These are phyloP conservation scores for Hesperophylax magnus DNA, from an alignment of 1,140 invertebrate species.

Conservation along the genomic window DNA sequence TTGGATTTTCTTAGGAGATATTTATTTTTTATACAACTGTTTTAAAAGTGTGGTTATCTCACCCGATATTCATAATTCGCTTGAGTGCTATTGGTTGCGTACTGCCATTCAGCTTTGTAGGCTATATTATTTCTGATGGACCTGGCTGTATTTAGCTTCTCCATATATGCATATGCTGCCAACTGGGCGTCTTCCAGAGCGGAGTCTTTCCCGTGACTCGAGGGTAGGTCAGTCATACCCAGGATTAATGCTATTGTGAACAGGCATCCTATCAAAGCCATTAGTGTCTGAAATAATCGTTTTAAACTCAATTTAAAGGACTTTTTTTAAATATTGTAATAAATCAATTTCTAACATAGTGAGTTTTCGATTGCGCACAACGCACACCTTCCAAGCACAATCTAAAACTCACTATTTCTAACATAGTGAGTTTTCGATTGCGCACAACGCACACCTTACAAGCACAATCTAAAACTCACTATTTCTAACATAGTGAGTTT, in stretches of 20 bases:
- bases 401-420: too few relatives aligned
- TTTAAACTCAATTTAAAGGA: too few relatives aligned
- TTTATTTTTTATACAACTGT: too few relatives aligned
- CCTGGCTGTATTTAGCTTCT: slow-evolving; percentile 72
- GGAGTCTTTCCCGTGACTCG: slow-evolving; percentile 68
- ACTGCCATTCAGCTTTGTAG: slow-evolving; percentile 76
- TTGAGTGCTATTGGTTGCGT: slow-evolving; percentile 82
- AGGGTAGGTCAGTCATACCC: slow-evolving; percentile 58
- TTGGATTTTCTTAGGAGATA: neutral
- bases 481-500: too few relatives aligned
- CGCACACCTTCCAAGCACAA: too few relatives aligned
- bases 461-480: too few relatives aligned
- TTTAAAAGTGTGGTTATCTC: slow-evolving; percentile 33
- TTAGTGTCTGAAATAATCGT: slow-evolving; percentile 29
- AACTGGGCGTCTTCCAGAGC: slow-evolving; percentile 74
- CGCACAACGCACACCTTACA: too few relatives aligned
- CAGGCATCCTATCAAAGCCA: slow-evolving; percentile 58
- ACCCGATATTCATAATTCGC: slow-evolving; percentile 76
- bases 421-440: too few relatives aligned
- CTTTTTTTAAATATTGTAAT: too few relatives aligned
- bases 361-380: too few relatives aligned
- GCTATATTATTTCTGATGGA: slow-evolving; percentile 72
- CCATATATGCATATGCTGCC: slow-evolving; percentile 72
- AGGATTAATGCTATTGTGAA: slow-evolving; percentile 65
- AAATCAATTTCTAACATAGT: too few relatives aligned